Conservation (phyloP, 2,888 invertebrate genomes). For the Acrobasis suavella region DNA sequence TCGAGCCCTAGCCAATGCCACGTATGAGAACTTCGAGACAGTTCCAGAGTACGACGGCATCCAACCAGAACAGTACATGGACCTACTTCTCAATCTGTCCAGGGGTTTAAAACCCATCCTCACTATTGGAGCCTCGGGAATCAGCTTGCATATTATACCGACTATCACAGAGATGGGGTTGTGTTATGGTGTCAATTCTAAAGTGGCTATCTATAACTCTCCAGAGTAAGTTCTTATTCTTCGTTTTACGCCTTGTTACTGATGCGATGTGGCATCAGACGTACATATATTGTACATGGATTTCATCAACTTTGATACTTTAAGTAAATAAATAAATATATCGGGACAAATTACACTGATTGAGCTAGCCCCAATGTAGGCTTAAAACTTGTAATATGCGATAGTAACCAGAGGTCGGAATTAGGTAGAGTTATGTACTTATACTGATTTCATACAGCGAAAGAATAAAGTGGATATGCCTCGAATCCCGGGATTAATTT, state of each 20-base stretch:
- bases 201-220: conserved; percentile 83
- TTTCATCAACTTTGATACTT: no score
- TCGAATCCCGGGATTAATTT: no score
- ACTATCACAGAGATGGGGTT: conserved; percentile 87
- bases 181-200: conserved; percentile 86
- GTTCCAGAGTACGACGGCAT: conserved; percentile 82
- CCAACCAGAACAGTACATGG: conserved; percentile 80
- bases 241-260: background rate
- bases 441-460: no score
- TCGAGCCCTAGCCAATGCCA: conserved; percentile 78
- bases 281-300: no score
- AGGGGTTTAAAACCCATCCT: conserved; percentile 72
- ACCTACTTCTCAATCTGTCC: conserved; percentile 78
- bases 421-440: no score
- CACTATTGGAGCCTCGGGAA: conserved; percentile 80
- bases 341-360: no score
- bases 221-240: conserved; percentile 68
- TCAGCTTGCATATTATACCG: conserved; percentile 77
- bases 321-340: no score
- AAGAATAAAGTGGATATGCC: no score
- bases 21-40: conserved; percentile 82
- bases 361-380: no score
- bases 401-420: no score
- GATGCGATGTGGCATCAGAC: no score
- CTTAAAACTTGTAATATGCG: no score